These are phyloP conservation scores for Triplophysa dalaica DNA, from an alignment of 2,113 vertebrate genomes.

Conservation along the genomic window DNA sequence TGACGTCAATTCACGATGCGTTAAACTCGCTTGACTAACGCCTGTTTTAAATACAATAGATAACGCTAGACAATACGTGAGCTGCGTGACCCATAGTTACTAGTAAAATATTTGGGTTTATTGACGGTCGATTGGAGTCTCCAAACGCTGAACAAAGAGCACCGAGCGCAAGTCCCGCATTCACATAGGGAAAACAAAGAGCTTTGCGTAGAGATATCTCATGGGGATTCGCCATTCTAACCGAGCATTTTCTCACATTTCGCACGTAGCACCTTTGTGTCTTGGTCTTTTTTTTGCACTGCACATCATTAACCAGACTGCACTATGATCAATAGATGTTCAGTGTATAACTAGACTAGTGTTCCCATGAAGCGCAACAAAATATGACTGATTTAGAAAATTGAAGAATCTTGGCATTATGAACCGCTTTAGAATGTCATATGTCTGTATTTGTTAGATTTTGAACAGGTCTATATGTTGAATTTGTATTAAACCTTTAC, in stretches of 20 bases:
- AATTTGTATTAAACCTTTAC: no score
- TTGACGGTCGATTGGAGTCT: constrained; percentile 57
- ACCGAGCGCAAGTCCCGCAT: constrained; percentile 61
- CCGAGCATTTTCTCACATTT: constrained; percentile 61
- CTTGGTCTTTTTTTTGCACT: not conserved
- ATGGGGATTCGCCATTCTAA: constrained; percentile 58
- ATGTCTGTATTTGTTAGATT: no score
- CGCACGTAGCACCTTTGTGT: constrained; percentile 57
- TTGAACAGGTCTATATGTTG: no score
- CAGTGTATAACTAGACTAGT: not conserved
- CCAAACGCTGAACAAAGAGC: constrained; percentile 69
- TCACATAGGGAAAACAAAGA: constrained; percentile 58
- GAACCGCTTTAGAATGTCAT: no score
- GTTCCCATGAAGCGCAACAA: no score
- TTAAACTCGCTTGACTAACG: not conserved
- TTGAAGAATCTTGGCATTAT: no score
- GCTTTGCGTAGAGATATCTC: constrained; percentile 27
- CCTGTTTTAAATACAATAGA: not conserved
- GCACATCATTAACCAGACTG: not conserved
- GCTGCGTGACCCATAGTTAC: not conserved
- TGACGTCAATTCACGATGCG: not conserved
- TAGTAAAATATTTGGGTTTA: constrained; percentile 61
- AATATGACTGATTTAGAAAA: no score
- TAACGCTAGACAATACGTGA: not conserved
- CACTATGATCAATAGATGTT: not conserved